Percentiles rank a stretch among this genome's conserved stretches.
Conservation (phyloP, 2,797 vertebrate species). For the Meriones psammophilus region DNA sequence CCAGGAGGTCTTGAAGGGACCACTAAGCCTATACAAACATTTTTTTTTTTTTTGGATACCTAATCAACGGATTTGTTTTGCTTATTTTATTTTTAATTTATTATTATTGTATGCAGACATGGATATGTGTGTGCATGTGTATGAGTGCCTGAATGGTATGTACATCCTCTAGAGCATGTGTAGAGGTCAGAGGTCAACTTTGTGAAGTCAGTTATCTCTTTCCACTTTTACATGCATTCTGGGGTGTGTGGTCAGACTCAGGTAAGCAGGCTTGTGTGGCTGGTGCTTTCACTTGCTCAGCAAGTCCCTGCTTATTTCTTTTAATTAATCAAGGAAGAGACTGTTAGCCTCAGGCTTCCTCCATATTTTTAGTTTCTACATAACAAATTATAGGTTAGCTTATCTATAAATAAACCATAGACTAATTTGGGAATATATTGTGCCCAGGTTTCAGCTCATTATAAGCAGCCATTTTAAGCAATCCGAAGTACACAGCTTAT, state of each 20-base stretch:
- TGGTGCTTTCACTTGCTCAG: not conserved
- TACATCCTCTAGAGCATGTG: not conserved
- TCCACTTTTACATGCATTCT: not conserved
- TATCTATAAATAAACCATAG: not conserved
- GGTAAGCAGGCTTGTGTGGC: not conserved
- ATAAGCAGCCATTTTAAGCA: not conserved
- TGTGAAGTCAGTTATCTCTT: not conserved
- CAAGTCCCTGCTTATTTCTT: not conserved
- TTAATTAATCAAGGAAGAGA: not conserved
- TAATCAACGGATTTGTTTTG: not conserved
- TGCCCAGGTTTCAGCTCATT: not conserved
- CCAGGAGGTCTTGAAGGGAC: not conserved
- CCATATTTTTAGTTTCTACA: not conserved
- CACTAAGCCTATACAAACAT: not conserved
- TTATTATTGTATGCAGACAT: not conserved
- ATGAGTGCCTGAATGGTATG: not conserved
- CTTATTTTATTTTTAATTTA: not conserved
- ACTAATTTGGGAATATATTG: not conserved
- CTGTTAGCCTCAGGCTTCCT: not conserved
- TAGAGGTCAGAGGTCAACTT: not conserved
- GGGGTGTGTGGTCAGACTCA: not conserved
- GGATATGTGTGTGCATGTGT: not conserved
- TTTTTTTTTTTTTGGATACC: constrained; percentile 42
- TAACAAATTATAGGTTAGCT: not conserved
- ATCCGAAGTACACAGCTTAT: not conserved